Evolutionary conservation across 1,140 invertebrate genomes (phyloP), one percentile per base, ranked within the genome.

Genomic region (Drosophila jambulina): DNA sequence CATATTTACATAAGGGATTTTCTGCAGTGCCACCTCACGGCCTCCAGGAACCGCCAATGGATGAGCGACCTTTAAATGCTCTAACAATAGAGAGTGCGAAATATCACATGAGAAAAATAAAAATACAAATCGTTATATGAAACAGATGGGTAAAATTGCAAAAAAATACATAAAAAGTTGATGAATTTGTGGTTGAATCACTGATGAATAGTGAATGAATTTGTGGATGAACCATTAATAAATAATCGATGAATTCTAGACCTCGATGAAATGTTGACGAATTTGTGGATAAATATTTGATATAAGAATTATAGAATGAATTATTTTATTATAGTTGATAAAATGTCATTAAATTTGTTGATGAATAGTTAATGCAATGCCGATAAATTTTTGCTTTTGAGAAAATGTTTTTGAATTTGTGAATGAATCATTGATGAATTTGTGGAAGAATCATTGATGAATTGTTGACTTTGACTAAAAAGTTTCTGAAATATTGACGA

Each of bases 1-100:
- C 79, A 65, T 87, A 87, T 87, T 87, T 87, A 81, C 84, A 87
- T 88, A 88, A 90, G 80, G 69, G 84, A 88, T 90, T 88, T 88
- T 84, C 82, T 84, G 84, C 74, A 75, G 77, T 69, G 68, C 77
- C 84, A 65, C 80, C 83, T 78, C 15, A 25, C 40, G 12, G 21
- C 40, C 43, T 21, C 43, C n/a, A 25, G 25, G 34, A 32, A 49
- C 49, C 15, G 9, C 13, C n/a, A 21, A 32, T 1, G n/a, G 15
- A 15, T 63, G 43, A 27, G 23, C 62, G 76, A 80, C 63, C 65
- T 61, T 53, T 74, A 51, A 53, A 84, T 78, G 60, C 74, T 23
- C 78, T 80, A 34, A 48, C 70, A 42, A 17, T 40, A 25, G 9
- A 17, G 15, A 13, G 4, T 23, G 34, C 9, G 9, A 32, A 53